Base-by-base conservation (phyloP, 2,113 vertebrate genomes). In the Elaphurus davidianus region DNA sequence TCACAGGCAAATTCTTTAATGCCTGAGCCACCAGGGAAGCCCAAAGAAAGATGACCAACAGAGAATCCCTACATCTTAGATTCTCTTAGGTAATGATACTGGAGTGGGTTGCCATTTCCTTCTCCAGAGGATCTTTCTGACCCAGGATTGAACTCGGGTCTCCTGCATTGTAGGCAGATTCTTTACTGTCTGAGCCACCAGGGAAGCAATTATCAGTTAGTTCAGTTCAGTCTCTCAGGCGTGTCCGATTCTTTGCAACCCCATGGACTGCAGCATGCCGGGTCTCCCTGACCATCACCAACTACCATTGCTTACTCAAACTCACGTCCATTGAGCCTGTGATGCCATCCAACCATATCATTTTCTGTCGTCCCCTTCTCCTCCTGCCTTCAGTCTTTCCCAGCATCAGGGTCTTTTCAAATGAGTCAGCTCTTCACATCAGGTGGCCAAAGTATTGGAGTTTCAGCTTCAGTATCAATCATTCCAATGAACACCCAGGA, bases 301-400 rank as follows among this genome's bases (percentile, higher is more conserved):
- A 71, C n/a, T 71, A 10, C n/a, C 0, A 0, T 19, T n/a, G 19
- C 64, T 71, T 71, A n/a, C 64, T 23, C n/a, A 71, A 19, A 36
- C 2, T 36, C n/a, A 71, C 12, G 19, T 36, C n/a, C 17, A 11
- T 40, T 71, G 64, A 71, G 10, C 4, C 11, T 5, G 9, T 23
- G 67, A 71, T 23, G 19, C n/a, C 17, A 36, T 71, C n/a, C 67
- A 36, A 71, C 67, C 67, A 71, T 71, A 1, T 36, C 19, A 3
- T 36, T n/a, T 19, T 71, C n/a, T 40, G 5, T 12, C 0, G 0
- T 36, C n/a, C n/a, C 19, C 67, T 23, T 71, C n/a, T 71, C 17
- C 19, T 36, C n/a, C n/a, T 4, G 11, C n/a, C 16, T 40, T 40
- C 21, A 21, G 1, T 71, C n/a, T 23, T 40, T 71, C 67, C 9